Percentiles rank a stretch among this genome's conserved stretches.
phyloP scores from a whole-genome alignment of 2,888 invertebrate genomes.

The Harmothoe impar region DNA sequence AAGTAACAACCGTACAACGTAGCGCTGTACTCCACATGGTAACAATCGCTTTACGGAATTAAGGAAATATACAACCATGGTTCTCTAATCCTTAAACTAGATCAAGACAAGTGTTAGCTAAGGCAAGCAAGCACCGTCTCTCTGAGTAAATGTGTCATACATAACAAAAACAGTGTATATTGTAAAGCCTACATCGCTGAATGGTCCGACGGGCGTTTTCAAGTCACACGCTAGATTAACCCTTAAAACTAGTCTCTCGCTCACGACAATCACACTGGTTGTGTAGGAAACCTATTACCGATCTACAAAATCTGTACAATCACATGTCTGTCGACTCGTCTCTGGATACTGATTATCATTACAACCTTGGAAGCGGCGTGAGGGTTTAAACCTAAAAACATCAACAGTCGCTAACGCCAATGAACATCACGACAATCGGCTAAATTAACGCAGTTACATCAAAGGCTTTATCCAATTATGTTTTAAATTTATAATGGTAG shows the following conservation, averaged over 20 bases:
- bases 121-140: not conserved
- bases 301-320: conserved; percentile 47
- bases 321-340: conserved; percentile 1
- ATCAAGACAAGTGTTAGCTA: not conserved
- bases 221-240: not conserved
- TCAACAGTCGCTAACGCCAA: too few relatives aligned
- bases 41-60: conserved; percentile 3
- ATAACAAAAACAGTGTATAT: not conserved
- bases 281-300: not conserved
- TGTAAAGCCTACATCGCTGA: conserved; percentile 1
- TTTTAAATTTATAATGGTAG: too few relatives aligned
- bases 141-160: not conserved
- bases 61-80: conserved; percentile 28
- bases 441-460: too few relatives aligned
- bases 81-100: not conserved
- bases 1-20: not conserved
- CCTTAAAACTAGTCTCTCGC: not conserved
- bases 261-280: not conserved
- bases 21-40: not conserved
- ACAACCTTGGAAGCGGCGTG: conserved; percentile 24
- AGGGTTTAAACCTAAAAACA: not conserved
- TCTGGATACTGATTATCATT: not conserved
- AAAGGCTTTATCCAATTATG: too few relatives aligned
- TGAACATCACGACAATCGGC: too few relatives aligned
- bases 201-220: not conserved